phyloP scores from a whole-genome alignment of 2,797 vertebrate species.

The Anniella stebbinsi region DNA sequence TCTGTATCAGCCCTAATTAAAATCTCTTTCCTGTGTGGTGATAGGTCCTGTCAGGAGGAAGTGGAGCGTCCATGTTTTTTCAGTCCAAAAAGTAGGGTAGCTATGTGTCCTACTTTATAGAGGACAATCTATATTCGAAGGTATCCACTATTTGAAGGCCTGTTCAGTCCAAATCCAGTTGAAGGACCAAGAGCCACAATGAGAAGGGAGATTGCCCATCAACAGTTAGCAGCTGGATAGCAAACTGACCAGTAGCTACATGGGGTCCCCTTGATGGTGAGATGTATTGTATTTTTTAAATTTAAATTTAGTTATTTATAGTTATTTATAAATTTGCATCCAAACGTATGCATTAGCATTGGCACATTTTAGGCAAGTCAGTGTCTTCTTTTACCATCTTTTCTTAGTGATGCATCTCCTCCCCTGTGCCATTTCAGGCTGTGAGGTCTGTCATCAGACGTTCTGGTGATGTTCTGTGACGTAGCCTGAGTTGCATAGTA shows the following conservation, averaged over 20 bases:
- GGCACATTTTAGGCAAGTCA: neutral
- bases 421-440: too few relatives aligned
- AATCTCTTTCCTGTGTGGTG: neutral
- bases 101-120: too few relatives aligned
- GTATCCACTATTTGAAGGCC: neutral
- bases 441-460: too few relatives aligned
- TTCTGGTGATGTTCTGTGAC: too few relatives aligned
- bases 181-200: neutral
- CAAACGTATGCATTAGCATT: neutral
- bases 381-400: neutral
- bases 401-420: neutral
- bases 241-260: too few relatives aligned
- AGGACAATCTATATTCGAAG: neutral
- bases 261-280: too few relatives aligned
- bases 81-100: too few relatives aligned
- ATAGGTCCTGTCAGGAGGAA: neutral
- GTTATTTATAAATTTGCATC: neutral
- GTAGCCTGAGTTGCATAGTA: too few relatives aligned
- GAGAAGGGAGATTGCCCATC: neutral
- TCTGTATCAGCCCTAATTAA: neutral
- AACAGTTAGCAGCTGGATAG: neutral
- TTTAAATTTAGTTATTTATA: too few relatives aligned
- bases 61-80: neutral
- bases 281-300: too few relatives aligned
- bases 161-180: neutral